Base-by-base conservation (phyloP, 2,113 vertebrate genomes). In the Phyllostomus hastatus region DNA sequence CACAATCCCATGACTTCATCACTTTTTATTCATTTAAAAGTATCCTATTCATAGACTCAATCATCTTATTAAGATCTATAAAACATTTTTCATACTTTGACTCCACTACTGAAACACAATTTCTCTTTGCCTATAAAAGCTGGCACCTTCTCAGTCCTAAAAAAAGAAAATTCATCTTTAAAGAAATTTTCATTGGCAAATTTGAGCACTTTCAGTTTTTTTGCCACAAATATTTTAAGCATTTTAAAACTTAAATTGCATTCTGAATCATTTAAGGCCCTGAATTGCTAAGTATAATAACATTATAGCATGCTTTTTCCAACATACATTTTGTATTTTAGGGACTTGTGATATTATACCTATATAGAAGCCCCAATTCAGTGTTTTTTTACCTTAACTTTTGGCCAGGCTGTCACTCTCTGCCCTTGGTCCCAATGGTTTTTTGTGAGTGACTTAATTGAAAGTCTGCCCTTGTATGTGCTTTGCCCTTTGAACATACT, bases 11-110 rank as follows among this genome's bases (percentile, higher is more conserved):
- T 94, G 96, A 88, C 61, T 94, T 95, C 52, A 86, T 94, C 31
- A 79, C 26, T 89, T 95, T 96, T 98, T 83, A 91, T 72, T 91
- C 0, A 28, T 91, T 97, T 96, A 92, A 95, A 92, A 98, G 64
- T 98, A 98, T 97, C 78, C 57, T 52, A 92, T 97, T 97, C 94
- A 95, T 97, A 98, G 81, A 88, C 76, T 96, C 66, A 82, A 96
- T 92, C 92, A 92, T 97, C 96, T 98, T 97, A 97, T 97, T 92
- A 98, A 97, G 88, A 97, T 90, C 69, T 94, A 81, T 59, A 97
- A 97, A 97, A 94, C 76, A 72, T 96, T 96, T 97, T 97, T 98
- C 95, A 97, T 92, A 94, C 67, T 96, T 94, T 73, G 91, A 67
- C 35, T 46, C n/a, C 59, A 84, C n/a, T 81, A 83, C 43, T 94